Percentiles rank a stretch among this genome's conserved stretches.
Evolutionary conservation across 1,140 invertebrate genomes (phyloP).

Genomic region (Leptopilina boulardi): DNA sequence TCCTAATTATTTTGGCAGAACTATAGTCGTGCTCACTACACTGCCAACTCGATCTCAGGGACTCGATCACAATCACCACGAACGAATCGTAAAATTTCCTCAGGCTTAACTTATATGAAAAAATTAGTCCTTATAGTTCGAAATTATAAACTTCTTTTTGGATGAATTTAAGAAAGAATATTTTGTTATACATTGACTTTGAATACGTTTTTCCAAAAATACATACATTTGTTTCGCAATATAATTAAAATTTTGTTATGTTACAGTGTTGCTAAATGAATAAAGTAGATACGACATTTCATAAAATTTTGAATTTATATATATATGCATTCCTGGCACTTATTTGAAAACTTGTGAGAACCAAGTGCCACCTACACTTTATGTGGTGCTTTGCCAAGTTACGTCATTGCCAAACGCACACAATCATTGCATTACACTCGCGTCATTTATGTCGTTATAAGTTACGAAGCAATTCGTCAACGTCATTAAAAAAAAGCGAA

Average conservation of each 20-base stretch:
- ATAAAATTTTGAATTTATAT: background rate
- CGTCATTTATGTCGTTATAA: constrained; percentile 16
- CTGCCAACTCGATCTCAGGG: constrained; percentile 59
- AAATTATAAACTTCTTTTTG: too few relatives aligned
- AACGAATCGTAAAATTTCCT: constrained; percentile 9
- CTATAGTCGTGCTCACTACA: constrained; percentile 58
- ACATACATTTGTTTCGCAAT: background rate
- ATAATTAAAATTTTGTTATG: background rate
- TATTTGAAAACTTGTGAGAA: background rate
- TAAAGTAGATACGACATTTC: background rate
- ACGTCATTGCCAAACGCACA: constrained; percentile 8
- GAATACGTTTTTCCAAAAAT: too few relatives aligned
- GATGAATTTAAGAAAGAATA: too few relatives aligned
- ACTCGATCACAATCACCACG: constrained; percentile 45
- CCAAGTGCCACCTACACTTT: background rate
- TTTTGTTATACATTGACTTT: too few relatives aligned
- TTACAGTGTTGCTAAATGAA: background rate
- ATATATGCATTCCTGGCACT: background rate
- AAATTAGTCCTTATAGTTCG: background rate
- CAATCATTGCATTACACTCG: background rate
- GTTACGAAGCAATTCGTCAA: constrained; percentile 14
- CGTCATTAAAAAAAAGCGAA: background rate
- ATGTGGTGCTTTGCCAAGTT: background rate
- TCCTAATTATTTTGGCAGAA: constrained; percentile 87
- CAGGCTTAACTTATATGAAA: background rate